These are phyloP conservation scores for Anodontia alba DNA, from an alignment of 2,888 invertebrate genomes.

Conservation along the genomic window DNA sequence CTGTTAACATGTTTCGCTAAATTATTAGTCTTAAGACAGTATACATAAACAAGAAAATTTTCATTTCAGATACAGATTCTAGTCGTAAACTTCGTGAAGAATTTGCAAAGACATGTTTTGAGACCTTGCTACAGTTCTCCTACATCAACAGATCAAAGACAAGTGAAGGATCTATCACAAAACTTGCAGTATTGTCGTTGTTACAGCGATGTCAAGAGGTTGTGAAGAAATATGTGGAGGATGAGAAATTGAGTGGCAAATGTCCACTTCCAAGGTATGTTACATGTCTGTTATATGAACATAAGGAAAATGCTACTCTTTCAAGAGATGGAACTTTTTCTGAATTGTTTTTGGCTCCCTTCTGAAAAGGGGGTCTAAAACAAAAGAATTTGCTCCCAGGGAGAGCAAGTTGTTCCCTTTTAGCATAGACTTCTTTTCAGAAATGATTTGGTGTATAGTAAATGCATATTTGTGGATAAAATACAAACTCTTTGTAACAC, in stretches of 20 bases:
- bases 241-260: constrained; percentile 93
- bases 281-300: too few species aligned
- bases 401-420: too few species aligned
- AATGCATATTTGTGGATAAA: too few species aligned
- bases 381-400: too few species aligned
- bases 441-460: too few species aligned
- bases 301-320: background rate
- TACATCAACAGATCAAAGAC: constrained; percentile 85
- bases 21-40: too few species aligned
- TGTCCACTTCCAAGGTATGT: constrained; percentile 92
- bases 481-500: too few species aligned
- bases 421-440: too few species aligned
- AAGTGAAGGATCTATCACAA: constrained; percentile 86
- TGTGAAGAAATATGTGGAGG: constrained; percentile 93
- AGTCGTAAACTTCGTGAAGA: constrained; percentile 94
- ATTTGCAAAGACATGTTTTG: constrained; percentile 98
- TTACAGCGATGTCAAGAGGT: constrained; percentile 97
- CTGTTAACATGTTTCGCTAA: too few species aligned
- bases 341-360: too few species aligned
- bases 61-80: constrained; percentile 89
- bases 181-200: constrained; percentile 93
- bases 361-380: too few species aligned
- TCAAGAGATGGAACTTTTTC: background rate
- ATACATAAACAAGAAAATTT: too few species aligned
- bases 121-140: constrained; percentile 97